A percentile compares a stretch with the other conserved stretches of the same genome.
Conservation (phyloP, 2,797 vertebrate species). For the Bryconaethiops microstoma region DNA sequence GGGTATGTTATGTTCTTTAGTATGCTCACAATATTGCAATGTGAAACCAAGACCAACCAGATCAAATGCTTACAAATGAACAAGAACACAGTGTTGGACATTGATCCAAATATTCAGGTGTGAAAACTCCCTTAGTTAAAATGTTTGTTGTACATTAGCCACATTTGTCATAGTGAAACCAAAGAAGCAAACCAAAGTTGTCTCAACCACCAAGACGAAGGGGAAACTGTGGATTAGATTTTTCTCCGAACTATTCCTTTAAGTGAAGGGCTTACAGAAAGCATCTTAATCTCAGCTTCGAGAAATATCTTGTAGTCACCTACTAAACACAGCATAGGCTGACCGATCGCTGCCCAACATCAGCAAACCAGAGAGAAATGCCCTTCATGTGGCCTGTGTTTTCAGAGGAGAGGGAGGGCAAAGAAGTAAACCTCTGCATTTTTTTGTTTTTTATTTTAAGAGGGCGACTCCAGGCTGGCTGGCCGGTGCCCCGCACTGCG, state of each 20-base stretch:
- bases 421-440: conserved; percentile 11
- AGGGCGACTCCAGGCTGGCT: conserved; percentile 44
- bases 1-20: too few relatives aligned
- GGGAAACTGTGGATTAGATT: not conserved
- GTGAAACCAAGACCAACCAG: too few relatives aligned
- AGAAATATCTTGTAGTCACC: conserved; percentile 41
- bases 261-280: not conserved
- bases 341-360: conserved; percentile 21
- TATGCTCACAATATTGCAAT: too few relatives aligned
- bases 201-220: not conserved
- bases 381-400: conserved; percentile 33
- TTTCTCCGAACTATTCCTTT: not conserved
- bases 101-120: too few relatives aligned
- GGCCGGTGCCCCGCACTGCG: conserved; percentile 43
- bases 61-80: too few relatives aligned
- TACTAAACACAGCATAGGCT: conserved; percentile 39
- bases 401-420: conserved; percentile 26
- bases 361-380: conserved; percentile 3
- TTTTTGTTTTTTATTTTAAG: conserved; percentile 6
- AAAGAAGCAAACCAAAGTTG: not conserved
- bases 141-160: not conserved
- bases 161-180: not conserved
- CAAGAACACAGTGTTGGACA: too few relatives aligned
- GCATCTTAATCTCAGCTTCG: conserved; percentile 15
- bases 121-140: too few relatives aligned